Conservation (phyloP, 2,113 vertebrate genomes). For the Callithrix jacchus region DNA sequence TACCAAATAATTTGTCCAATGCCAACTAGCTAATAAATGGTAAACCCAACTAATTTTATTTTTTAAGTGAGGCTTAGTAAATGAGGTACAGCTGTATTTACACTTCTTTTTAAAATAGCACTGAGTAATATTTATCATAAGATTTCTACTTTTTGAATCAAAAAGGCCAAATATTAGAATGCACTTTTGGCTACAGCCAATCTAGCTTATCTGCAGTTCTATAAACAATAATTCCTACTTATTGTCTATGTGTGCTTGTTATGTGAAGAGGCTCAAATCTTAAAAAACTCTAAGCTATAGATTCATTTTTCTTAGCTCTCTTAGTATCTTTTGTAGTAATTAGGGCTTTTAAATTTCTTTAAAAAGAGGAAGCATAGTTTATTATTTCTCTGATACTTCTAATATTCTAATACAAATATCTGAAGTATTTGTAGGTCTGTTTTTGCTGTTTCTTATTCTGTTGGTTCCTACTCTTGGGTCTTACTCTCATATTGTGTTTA, state of each 20-base stretch:
- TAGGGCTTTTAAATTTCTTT: background rate
- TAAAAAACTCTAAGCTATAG: background rate
- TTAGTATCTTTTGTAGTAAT: background rate
- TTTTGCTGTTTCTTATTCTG: background rate
- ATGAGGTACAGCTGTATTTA: background rate
- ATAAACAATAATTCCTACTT: background rate
- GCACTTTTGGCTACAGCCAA: background rate
- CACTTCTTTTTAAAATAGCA: background rate
- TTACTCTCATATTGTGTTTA: background rate
- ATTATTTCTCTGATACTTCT: background rate
- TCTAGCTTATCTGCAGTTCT: background rate
- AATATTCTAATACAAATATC: too few species aligned
- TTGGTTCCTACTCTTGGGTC: background rate
- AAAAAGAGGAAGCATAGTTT: background rate
- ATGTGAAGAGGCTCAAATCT: background rate
- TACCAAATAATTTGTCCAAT: background rate
- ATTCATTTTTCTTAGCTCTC: background rate
- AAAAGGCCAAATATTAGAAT: background rate
- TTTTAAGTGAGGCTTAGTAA: background rate
- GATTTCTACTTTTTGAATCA: background rate
- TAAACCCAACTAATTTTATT: background rate
- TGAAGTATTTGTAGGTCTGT: background rate
- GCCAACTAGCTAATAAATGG: constrained; percentile 13
- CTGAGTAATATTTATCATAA: background rate
- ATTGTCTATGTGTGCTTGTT: background rate